Conservation (phyloP, 1,140 invertebrate species). For the Dryas iulia region DNA sequence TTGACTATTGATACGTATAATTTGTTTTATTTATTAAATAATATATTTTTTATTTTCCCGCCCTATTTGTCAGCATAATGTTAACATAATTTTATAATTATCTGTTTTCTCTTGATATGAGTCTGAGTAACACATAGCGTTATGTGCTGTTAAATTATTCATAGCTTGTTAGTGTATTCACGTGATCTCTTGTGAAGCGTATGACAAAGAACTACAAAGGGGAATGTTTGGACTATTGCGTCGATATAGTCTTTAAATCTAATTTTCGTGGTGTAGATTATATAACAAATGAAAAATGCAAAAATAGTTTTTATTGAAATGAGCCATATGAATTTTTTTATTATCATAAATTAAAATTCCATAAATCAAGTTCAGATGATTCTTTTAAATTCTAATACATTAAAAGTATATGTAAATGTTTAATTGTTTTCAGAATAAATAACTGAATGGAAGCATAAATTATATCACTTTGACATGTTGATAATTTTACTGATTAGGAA, state of each 20-base stretch:
- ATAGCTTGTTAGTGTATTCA: conserved; percentile 21
- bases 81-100: neutral
- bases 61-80: neutral
- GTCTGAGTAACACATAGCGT: conserved; percentile 11
- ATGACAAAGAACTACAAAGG: conserved; percentile 13
- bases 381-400: neutral
- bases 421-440: conserved; percentile 1
- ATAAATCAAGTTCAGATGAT: neutral
- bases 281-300: neutral
- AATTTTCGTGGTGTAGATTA: neutral
- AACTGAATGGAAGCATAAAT: neutral
- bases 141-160: conserved; percentile 18
- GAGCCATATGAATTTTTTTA: too few species aligned
- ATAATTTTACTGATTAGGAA: neutral
- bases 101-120: conserved; percentile 14
- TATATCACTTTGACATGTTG: neutral
- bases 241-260: neutral
- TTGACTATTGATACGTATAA: neutral
- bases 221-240: neutral
- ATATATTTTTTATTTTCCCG: neutral
- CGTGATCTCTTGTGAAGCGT: conserved; percentile 19
- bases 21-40: neutral
- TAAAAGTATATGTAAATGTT: neutral
- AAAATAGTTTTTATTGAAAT: too few species aligned
- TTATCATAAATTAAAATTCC: neutral